These are phyloP conservation scores for Natrix natrix DNA, from an alignment of 2,797 vertebrate genomes.

Conservation along the genomic window DNA sequence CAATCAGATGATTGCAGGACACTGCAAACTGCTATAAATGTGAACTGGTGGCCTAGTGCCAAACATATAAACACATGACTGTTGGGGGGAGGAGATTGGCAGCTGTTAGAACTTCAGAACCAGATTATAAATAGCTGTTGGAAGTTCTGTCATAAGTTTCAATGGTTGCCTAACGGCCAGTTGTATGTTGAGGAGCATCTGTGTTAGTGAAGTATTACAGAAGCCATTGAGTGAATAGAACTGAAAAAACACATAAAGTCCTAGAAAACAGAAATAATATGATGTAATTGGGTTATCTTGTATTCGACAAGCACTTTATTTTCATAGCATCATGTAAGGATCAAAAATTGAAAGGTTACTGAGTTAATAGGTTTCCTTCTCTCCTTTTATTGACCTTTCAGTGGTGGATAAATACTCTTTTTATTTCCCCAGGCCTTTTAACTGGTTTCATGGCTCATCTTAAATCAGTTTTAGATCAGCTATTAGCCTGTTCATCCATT, in stretches of 20 bases:
- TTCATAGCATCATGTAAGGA: neutral
- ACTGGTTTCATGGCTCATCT: neutral
- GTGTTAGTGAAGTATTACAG: neutral
- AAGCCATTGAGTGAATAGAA: neutral
- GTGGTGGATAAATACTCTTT: neutral
- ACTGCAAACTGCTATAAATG: neutral
- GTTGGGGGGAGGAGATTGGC: neutral
- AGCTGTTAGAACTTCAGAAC: neutral
- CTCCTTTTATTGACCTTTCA: neutral
- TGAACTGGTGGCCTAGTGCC: neutral
- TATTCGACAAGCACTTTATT: neutral
- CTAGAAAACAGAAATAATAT: neutral
- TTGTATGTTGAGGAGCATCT: neutral
- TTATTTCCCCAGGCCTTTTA: neutral
- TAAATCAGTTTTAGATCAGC: neutral
- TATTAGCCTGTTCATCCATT: neutral
- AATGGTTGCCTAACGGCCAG: neutral
- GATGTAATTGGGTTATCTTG: neutral
- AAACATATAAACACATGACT: neutral
- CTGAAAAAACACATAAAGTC: neutral
- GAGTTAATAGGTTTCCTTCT: neutral
- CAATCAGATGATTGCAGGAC: neutral
- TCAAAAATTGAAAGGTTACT: neutral
- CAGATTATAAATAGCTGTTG: neutral
- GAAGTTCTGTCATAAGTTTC: neutral